Evolutionary conservation across 2,888 invertebrate species (phyloP).

Genomic region (Caenorhabditis doughertyi): DNA sequence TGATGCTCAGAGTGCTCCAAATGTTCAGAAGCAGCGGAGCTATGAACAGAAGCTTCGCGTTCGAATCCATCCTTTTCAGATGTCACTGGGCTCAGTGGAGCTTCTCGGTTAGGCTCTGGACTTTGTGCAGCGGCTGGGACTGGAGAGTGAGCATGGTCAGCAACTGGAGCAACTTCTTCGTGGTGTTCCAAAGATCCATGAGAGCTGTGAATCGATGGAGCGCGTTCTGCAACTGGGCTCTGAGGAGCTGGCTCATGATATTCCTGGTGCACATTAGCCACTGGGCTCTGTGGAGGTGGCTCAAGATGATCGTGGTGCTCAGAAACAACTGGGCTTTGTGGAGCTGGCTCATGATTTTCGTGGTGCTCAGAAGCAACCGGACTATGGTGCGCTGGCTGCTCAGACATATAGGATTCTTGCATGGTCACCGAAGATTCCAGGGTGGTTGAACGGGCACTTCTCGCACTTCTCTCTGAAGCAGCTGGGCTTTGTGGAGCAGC

Average conservation of each 20-base stretch:
- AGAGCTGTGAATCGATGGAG: not conserved
- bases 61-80: no score
- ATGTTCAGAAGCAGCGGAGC: no score
- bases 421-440: no score
- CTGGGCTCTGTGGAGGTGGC: constrained; percentile 16
- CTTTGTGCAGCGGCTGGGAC: not conserved
- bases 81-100: not conserved
- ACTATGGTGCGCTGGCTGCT: no score
- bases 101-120: not conserved
- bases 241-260: not conserved
- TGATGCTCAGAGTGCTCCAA: no score
- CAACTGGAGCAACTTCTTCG: no score
- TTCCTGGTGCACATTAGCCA: not conserved
- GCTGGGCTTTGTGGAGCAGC: constrained; percentile 26
- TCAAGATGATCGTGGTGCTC: constrained; percentile 28
- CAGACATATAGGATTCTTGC: no score
- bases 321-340: constrained; percentile 45
- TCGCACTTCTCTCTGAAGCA: not conserved
- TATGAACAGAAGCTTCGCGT: no score
- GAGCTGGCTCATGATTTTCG: constrained; percentile 27
- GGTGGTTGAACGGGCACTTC: no score
- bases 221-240: not conserved
- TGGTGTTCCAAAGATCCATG: not conserved
- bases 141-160: no score
- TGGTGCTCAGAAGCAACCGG: constrained; percentile 29